These are phyloP conservation scores for Sebastes nivosus DNA, from an alignment of 2,797 vertebrate species.

Conservation along the genomic window DNA sequence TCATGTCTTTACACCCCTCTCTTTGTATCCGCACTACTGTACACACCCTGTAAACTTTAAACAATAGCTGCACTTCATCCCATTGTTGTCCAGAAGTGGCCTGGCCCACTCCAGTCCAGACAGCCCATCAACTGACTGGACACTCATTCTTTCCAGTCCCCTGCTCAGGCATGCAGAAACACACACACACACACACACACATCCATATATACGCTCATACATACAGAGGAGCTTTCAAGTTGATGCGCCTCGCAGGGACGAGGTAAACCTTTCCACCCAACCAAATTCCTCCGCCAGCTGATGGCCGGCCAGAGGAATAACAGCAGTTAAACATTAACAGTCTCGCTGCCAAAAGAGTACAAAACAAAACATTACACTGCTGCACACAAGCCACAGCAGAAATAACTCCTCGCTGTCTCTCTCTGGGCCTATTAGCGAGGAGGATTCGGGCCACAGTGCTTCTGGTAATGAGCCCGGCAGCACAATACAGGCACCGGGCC, in stretches of 20 bases:
- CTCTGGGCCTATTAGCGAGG: constrained; percentile 79
- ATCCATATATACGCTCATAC: constrained; percentile 46
- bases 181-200: constrained; percentile 49
- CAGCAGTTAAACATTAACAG: constrained; percentile 72
- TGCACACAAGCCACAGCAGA: constrained; percentile 60
- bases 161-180: constrained; percentile 71
- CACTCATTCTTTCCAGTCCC: constrained; percentile 55
- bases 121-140: constrained; percentile 60
- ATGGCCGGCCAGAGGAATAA: constrained; percentile 49
- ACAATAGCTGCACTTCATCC: constrained; percentile 65
- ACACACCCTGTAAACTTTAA: constrained; percentile 65
- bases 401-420: constrained; percentile 68
- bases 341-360: constrained; percentile 54
- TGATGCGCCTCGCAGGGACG: constrained; percentile 15
- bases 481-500: constrained; percentile 87
- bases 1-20: constrained; percentile 41
- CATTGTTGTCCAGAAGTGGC: constrained; percentile 59
- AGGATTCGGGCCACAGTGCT: constrained; percentile 79
- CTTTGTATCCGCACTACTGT: constrained; percentile 30
- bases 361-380: constrained; percentile 60
- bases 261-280: constrained; percentile 32
- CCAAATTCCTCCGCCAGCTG: constrained; percentile 47
- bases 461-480: constrained; percentile 85
- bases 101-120: constrained; percentile 56
- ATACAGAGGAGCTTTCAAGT: constrained; percentile 45